A percentile compares a stretch with the other conserved stretches of the same genome.
Conservation (phyloP, 1,140 invertebrate genomes). For the Procambarus clarkii region DNA sequence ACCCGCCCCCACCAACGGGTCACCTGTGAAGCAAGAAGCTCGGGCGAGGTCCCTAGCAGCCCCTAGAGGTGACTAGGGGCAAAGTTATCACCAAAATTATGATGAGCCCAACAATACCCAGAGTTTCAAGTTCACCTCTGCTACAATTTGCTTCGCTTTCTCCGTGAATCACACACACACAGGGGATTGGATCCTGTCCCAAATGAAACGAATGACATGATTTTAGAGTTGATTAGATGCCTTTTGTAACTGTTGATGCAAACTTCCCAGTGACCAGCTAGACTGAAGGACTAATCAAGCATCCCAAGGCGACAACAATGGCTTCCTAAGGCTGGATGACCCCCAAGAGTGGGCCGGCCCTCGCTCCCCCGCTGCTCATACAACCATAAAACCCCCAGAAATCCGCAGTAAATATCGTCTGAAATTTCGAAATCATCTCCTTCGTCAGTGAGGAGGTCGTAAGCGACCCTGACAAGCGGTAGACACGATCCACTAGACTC, state of each 20-base stretch:
- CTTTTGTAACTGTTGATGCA: conserved; percentile 22
- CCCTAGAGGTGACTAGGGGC: not conserved
- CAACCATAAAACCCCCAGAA: conserved; percentile 56
- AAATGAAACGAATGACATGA: conserved; percentile 13
- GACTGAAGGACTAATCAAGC: conserved; percentile 57
- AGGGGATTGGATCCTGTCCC: not conserved
- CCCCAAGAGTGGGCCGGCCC: not conserved
- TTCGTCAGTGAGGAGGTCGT: not conserved
- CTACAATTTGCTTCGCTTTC: not conserved
- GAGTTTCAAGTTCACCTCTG: not conserved
- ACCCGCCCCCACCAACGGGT: not conserved
- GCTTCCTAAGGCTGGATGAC: not conserved
- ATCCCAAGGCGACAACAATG: conserved; percentile 43
- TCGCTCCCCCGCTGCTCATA: conserved; percentile 34
- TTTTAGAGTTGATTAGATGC: conserved; percentile 36
- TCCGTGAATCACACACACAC: not conserved
- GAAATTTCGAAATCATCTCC: conserved; percentile 20
- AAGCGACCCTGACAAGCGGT: conserved; percentile 38
- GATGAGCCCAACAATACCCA: not conserved
- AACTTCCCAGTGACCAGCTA: conserved; percentile 20
- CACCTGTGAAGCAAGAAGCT: not conserved
- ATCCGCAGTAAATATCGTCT: conserved; percentile 43
- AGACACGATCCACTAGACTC: conserved; percentile 34
- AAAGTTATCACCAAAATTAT: not conserved
- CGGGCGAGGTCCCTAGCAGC: too few species aligned